Base-by-base conservation (phyloP, 2,797 vertebrate species). In the Pseudomugil tenellus region DNA sequence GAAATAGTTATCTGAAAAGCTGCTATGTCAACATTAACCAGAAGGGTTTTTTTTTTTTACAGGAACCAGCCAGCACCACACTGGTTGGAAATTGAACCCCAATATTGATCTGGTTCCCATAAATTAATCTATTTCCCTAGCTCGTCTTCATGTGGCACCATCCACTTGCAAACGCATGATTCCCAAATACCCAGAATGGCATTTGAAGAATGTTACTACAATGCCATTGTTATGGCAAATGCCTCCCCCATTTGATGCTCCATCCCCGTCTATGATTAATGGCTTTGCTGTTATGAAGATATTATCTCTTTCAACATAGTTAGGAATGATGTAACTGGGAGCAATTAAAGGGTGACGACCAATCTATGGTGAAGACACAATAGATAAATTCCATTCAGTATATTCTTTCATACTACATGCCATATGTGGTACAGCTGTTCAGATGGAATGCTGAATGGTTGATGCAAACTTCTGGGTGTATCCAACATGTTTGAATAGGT, bases 161-260 rank as follows among this genome's bases (percentile, higher is more conserved):
- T 72, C 32, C 55, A 56, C 55, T 23, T 51, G 59, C 63, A 60
- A 54, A 67, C 25, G 41, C 1, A 4, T 26, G 70, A 46, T 82
- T 79, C 48, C 69, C 13, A 17, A 69, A 23, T 66, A 77, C 59
- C 63, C 26, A 70, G 58, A 70, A 35, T 75, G 76, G 74, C 67
- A 88, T 87, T 62, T 72, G 58, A 84, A 82, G 90, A 90, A 87
- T 89, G 83, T 82, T 74, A 72, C 49, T 83, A 92, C 91, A 93
- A 93, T 92, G 89, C 84, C 78, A 81, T 90, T 92, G 91, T 87
- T 71, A 91, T 90, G 88, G 81, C 88, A 90, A 91, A 89, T 73
- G 77, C 84, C 74, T 76, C 83, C 56, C 81, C 67, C 74, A 74
- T 53, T 51, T 79, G 79, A 84, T 74, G 63, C 67, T 75, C 72